Conservation (phyloP, 1,140 invertebrate genomes). For the Bicyclus anynana region DNA sequence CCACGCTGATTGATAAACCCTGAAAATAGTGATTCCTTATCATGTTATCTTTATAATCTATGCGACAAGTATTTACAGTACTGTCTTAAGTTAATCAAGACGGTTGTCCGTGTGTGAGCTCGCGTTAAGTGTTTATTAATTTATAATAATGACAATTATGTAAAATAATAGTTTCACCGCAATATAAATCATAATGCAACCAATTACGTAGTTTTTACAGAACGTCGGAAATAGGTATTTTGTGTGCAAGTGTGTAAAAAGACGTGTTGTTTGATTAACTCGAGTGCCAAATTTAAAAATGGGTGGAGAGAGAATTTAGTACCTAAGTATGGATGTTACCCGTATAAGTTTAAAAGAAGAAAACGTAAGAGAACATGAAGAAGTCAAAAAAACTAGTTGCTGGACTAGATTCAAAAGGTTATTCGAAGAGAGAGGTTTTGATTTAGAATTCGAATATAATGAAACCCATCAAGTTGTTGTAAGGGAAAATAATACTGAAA, state of each 20-base stretch:
- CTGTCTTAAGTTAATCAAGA: conserved; percentile 32
- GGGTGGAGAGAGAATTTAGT: no score
- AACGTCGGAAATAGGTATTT: no score
- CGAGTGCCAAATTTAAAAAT: no score
- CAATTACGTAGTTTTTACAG: no score
- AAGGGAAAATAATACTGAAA: conserved; percentile 32
- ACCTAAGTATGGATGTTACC: conserved; percentile 18
- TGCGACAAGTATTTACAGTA: conserved; percentile 29
- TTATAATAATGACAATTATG: no score
- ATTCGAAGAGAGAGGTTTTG: conserved; percentile 66
- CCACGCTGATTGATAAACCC: conserved; percentile 44
- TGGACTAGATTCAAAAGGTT: conserved; percentile 64
- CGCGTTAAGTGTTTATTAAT: no score
- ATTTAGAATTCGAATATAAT: conserved; percentile 62
- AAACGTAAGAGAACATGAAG: conserved; percentile 20
- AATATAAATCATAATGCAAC: no score
- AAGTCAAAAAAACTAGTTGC: conserved; percentile 43
- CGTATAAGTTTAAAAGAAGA: conserved; percentile 10
- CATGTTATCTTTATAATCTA: conserved; percentile 41
- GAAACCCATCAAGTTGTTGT: conserved; percentile 25
- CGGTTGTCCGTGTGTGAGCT: conserved; percentile 8
- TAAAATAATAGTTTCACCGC: no score
- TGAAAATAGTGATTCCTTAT: conserved; percentile 41
- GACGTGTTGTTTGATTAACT: no score
- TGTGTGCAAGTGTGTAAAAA: no score